Evolutionary conservation across 1,140 invertebrate species (phyloP), one percentile per base, ranked within the genome.

Genomic region (Acromyrmex charruanus): DNA sequence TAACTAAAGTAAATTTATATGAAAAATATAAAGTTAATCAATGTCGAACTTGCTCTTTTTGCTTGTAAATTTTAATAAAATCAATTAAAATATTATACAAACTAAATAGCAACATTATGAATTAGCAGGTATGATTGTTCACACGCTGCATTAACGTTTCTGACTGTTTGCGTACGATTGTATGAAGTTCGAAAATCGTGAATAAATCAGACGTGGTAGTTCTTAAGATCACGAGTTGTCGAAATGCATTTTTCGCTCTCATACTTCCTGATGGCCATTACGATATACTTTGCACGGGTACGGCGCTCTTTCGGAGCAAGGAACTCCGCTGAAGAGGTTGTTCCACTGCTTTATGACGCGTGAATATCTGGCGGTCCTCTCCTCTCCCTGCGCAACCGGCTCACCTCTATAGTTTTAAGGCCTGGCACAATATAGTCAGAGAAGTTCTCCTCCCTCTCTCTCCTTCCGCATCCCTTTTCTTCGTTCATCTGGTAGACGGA

Each of bases 311-410:
- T 44, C 25, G 66, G 68, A 74, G 77, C 28, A 75, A 77, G 59
- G 63, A 84, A 68, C 59, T 81, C 63, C 85, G 75, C 55, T 66
- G 75, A 61, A 66, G 72, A 92, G 88, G 77, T 88, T 89, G 87
- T 89, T 91, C 87, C 85, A 75, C 69, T 89, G 92, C 92, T 93
- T 93, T 93, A 93, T 93, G 93, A 91, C 89, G 91, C 93, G 92
- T 93, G 92, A 93, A 93, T 92, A 92, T 93, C 89, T 93, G 79
- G 61, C 74, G 58, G 63, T 74, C 74, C 79, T 77, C 84, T 49
- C 25, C 12, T 84, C 31, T 59, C 53, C 10, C 58, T 31, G 59
- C 53, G 44, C 61, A 55, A 71, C 68, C 31, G 53, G n/a, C 61
- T 85, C 77, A 74, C 58, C 77, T 61, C 71, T 58, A 53, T 77